Percentiles rank a stretch among this genome's conserved stretches.
phyloP scores from a whole-genome alignment of 1,140 invertebrate genomes.

The honey bee (Apis mellifera) region Amel_HAv3.1 CM009931.2:20969001-20969500 shows the following conservation, averaged over 20 bases:
- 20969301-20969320: conserved; percentile 25
- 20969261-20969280: neutral
- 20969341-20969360: conserved; percentile 60
- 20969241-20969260: neutral
- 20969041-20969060: conserved; percentile 63
- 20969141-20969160: conserved; percentile 47
- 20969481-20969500: conserved; percentile 56
- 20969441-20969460: conserved; percentile 64
- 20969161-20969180: conserved; percentile 68
- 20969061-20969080: conserved; percentile 67
- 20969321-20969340: conserved; percentile 60
- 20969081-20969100: conserved; percentile 34
- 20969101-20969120: conserved; percentile 44
- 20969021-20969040: conserved; percentile 42
- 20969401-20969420: conserved; percentile 50
- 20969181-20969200: conserved; percentile 72
- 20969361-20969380: conserved; percentile 60
- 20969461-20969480: conserved; percentile 56
- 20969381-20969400: conserved; percentile 28
- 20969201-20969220: conserved; percentile 53
- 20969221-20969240: neutral
- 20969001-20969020: neutral
- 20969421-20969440: conserved; percentile 66
- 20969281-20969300: conserved; percentile 16
- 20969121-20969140: conserved; percentile 63